Base-by-base conservation (phyloP, 2,113 vertebrate species). In the Brachyistius frenatus region DNA sequence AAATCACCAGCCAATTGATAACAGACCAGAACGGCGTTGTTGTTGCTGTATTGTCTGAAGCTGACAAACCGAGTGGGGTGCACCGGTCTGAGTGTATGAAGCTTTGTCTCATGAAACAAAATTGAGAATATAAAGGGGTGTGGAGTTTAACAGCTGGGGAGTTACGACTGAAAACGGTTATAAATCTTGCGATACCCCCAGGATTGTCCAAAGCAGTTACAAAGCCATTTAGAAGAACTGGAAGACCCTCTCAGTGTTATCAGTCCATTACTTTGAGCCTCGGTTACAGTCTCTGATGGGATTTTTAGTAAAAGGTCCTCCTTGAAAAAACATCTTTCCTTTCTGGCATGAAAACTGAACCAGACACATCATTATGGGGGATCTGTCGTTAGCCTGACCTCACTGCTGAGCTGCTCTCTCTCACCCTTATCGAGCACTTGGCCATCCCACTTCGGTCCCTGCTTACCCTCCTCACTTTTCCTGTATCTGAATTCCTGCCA, bases 1-100 rank as follows among this genome's bases (percentile, higher is more conserved):
- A 91, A 84, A 88, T 88, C 80, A 81, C 57, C 9, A 4, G 55
- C 32, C 76, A 75, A 76, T 75, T 87, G 80, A 89, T 81, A 74
- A 78, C 64, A 86, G 70, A 70, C 70, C 65, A 76, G 53, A 81
- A 74, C 30, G 7, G 6, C 70, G 61, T 49, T 69, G 63, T 82
- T 80, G 78, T 60, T 73, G 64, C 62, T n/a, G 10, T 31, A 37
- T 84, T 87, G 73, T 85, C 82, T 86, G 70, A 80, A 84, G 70
- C 73, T 0, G 10, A 54, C n/a, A 14, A 39, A 33, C 52, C 70
- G 75, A 49, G 54, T 31, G 50, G 44, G 67, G 58, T 14, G 31
- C 50, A 37, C 53, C 74, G 60, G 56, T 1, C n/a, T 53, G 32
- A 15, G 6, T 49, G 46, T 23, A 72, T 55, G 57, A 46, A 33